Conservation (phyloP, 2,797 vertebrate genomes). For the Chelidonichthys spinosus region DNA sequence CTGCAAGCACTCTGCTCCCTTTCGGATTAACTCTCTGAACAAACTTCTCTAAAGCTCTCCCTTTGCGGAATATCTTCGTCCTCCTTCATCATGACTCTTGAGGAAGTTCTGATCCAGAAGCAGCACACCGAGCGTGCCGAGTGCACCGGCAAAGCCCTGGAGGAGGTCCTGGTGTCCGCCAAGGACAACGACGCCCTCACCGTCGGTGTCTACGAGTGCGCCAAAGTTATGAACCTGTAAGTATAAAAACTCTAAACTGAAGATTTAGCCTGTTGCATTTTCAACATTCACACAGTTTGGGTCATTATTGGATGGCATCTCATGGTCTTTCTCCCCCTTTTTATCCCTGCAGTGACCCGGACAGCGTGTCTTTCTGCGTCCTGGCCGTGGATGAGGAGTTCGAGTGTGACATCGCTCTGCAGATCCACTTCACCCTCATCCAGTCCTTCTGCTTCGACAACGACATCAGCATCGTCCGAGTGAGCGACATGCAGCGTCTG, state of each 20-base stretch:
- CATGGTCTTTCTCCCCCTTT: neutral
- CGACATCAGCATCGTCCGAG: slow-evolving; percentile 93
- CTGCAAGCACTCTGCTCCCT: slow-evolving; percentile 46
- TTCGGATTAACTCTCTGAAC: slow-evolving; percentile 54
- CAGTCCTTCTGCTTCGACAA: slow-evolving; percentile 99
- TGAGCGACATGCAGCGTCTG: slow-evolving; percentile 89
- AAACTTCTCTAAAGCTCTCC: slow-evolving; percentile 9
- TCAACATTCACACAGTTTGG: accelerated
- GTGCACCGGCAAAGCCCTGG: slow-evolving; percentile 87
- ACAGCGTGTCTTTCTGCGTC: slow-evolving; percentile 92
- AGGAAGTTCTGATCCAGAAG: slow-evolving; percentile 80
- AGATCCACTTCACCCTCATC: slow-evolving; percentile 98
- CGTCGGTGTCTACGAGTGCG: slow-evolving; percentile 94
- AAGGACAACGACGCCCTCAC: slow-evolving; percentile 92
- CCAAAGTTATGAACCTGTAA: slow-evolving; percentile 97
- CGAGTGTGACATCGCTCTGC: slow-evolving; percentile 92
- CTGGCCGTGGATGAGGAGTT: slow-evolving; percentile 90
- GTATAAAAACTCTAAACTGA: slow-evolving; percentile 67
- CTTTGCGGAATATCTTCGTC: slow-evolving; percentile 54
- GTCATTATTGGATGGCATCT: slow-evolving; percentile 12
- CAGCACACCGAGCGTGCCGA: slow-evolving; percentile 80
- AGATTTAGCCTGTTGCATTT: neutral
- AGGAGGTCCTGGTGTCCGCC: slow-evolving; percentile 89
- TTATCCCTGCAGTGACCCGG: slow-evolving; percentile 85
- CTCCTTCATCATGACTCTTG: slow-evolving; percentile 82